phyloP scores from a whole-genome alignment of 2,113 vertebrate genomes.

The Plotosus lineatus region DNA sequence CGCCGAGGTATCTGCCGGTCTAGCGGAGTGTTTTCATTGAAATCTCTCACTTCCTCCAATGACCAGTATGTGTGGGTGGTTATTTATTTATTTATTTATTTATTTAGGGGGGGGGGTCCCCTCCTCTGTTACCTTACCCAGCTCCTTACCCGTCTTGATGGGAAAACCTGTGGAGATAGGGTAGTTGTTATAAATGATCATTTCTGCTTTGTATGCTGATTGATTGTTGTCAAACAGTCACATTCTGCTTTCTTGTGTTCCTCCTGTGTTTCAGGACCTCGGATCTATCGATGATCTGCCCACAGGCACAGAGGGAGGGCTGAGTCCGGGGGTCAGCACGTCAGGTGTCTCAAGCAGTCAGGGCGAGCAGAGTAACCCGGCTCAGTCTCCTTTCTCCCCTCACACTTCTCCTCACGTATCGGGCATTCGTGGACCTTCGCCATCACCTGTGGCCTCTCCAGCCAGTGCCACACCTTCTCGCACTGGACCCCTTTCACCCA shows the following conservation, averaged over 20 bases:
- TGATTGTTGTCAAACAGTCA: not conserved
- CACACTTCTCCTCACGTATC: slow-evolving; percentile 97
- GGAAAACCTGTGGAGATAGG: too few relatives aligned
- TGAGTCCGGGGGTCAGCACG: slow-evolving; percentile 98
- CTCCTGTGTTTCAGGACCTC: slow-evolving; percentile 81
- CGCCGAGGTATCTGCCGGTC: slow-evolving; percentile 90
- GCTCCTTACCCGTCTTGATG: too few relatives aligned
- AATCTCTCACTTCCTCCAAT: slow-evolving; percentile 89
- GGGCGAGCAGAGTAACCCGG: slow-evolving; percentile 98
- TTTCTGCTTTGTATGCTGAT: too few relatives aligned
- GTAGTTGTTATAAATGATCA: too few relatives aligned
- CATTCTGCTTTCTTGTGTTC: not conserved
- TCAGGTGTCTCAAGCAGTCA: slow-evolving; percentile 98
- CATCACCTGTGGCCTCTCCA: slow-evolving; percentile 95
- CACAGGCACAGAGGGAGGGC: slow-evolving; percentile 92
- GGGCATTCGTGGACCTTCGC: slow-evolving; percentile 93
- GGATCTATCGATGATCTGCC: slow-evolving; percentile 98
- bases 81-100: slow-evolving; percentile 8
- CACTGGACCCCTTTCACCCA: slow-evolving; percentile 92
- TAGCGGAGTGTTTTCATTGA: slow-evolving; percentile 85
- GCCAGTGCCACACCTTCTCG: slow-evolving; percentile 92
- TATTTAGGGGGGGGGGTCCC: too few relatives aligned
- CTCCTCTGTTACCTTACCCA: too few relatives aligned
- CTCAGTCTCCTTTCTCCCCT: slow-evolving; percentile 97
- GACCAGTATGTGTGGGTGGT: slow-evolving; percentile 78